Evolutionary conservation across 2,113 vertebrate species (phyloP), one percentile per base, ranked within the genome.

Genomic region (Zosterops borbonicus): DNA sequence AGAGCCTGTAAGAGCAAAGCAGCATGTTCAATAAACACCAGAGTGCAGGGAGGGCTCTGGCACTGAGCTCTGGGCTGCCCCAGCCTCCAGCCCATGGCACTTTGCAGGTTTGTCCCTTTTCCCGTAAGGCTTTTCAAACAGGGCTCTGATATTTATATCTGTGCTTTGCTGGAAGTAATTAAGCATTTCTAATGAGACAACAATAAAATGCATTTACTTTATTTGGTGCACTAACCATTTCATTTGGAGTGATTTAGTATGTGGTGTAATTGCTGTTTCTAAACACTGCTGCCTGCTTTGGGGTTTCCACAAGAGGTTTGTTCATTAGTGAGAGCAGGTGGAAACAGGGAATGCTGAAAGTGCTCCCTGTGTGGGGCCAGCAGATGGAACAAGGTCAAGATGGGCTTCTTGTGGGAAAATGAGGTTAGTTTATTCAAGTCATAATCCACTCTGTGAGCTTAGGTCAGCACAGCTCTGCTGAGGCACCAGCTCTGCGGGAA

Each of bases 121-220:
- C 95, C 93, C 13, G 20, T 58, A 94, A 95, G 79, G 85, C 59
- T 92, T 83, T 85, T 86, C 9, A 73, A 88, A 18, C 28, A 55
- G 55, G 53, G 56, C 52, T 29, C 87, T 78, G 75, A 81, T 80
- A 90, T 93, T 91, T 92, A 58, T 93, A 83, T 83, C 33, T 31
- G 21, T 16, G 39, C 59, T 91, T 83, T 83, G 55, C 88, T 94
- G 93, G 78, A 79, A 94, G 82, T 14, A 4, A 69, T 80, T 50
- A 77, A 83, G 50, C 87, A 70, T 88, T 90, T 70, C 29, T 83
- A 91, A 91, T 67, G 71, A 94, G 87, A 69, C 67, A 95, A 83
- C 64, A 93, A 55, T 70, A 83, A 94, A 92, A 70, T 41, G n/a
- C 56, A n/a, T 86, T 85, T 84, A 76, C 81, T 91, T 74, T 74